Evolutionary conservation across 1,140 invertebrate genomes (phyloP), one percentile per base, ranked within the genome.

Genomic region (Plodia interpunctella): DNA sequence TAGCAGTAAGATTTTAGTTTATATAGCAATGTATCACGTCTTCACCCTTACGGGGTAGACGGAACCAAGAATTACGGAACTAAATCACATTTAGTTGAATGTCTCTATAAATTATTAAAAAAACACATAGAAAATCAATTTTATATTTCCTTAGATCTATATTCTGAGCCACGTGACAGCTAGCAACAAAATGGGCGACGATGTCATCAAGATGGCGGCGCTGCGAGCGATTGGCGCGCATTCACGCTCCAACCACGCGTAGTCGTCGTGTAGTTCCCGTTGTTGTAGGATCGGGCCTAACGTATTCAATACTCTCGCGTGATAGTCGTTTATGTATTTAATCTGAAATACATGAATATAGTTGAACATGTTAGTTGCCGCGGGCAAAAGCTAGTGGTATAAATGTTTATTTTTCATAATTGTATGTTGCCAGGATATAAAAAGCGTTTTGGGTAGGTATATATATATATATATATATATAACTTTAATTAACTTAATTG

Each of bases 311-410:
- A 95, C 95, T 62, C 91, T 85, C 5, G 90, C 78, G 83, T 98
- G 96, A 78, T 97, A 98, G 15, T 90, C 83, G 78, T 98, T 96
- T 32, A 98, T 70, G 87, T 94, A 94, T 20, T 91, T 80, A 20
- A 96, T 91, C 93, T 87, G 72, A 32, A 74, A 80, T 60, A 56
- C 51, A 38, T 4, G 2, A 9, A 32, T 32, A 49, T 9, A 32
- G 19, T 28, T n/a, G n/a, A n/a, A n/a, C n/a, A n/a, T n/a, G n/a
- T n/a, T n/a, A n/a, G n/a, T n/a, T n/a, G n/a, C n/a, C n/a, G n/a
- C n/a, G n/a, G n/a, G n/a, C n/a, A n/a, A n/a, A n/a, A n/a, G n/a
- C n/a, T n/a, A n/a, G n/a, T n/a, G n/a, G n/a, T n/a, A n/a, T n/a
- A n/a, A n/a, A n/a, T n/a, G n/a, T n/a, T n/a, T n/a, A n/a, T n/a